A percentile compares a stretch with the other conserved stretches of the same genome.
phyloP scores from a whole-genome alignment of 2,797 vertebrate genomes.

The Diplodus sargus region DNA sequence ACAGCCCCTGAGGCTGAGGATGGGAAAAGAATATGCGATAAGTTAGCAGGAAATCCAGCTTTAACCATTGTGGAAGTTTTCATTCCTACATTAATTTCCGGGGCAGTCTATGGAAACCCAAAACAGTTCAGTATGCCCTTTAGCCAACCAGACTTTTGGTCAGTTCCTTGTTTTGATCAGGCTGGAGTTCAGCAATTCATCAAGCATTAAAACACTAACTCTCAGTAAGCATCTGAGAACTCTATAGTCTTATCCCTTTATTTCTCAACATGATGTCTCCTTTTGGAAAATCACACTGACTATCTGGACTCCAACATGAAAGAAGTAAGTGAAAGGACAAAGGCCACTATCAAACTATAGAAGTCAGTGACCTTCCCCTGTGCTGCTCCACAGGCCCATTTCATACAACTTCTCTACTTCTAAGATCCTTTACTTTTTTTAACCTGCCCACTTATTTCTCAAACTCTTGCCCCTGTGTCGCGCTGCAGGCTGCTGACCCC shows the following conservation, averaged over 20 bases:
- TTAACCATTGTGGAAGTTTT: conserved; percentile 40
- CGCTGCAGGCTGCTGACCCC: conserved; percentile 51
- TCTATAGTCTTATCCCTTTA: neutral
- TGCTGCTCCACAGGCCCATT: conserved; percentile 35
- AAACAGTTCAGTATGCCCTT: conserved; percentile 26
- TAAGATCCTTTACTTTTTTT: conserved; percentile 4
- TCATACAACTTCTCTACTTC: conserved; percentile 23
- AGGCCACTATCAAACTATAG: conserved; percentile 28
- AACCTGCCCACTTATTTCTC: conserved; percentile 52
- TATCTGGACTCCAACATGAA: conserved; percentile 24
- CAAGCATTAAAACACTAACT: neutral
- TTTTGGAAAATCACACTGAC: conserved; percentile 21
- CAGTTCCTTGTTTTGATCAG: conserved; percentile 3
- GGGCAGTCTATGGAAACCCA: conserved; percentile 30
- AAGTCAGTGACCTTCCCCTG: conserved; percentile 43
- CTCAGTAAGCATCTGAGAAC: conserved; percentile 6
- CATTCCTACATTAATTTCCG: conserved; percentile 53
- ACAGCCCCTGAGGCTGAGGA: conserved; percentile 48
- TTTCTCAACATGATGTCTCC: conserved; percentile 18
- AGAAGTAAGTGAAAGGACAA: conserved; percentile 37
- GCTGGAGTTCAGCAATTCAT: conserved; percentile 27
- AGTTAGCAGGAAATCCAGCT: conserved; percentile 52
- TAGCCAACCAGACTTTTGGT: conserved; percentile 1
- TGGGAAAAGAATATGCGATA: conserved; percentile 38
- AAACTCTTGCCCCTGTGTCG: conserved; percentile 49